Evolutionary conservation across 1,140 invertebrate genomes (phyloP).

Genomic region (Mya arenaria): DNA sequence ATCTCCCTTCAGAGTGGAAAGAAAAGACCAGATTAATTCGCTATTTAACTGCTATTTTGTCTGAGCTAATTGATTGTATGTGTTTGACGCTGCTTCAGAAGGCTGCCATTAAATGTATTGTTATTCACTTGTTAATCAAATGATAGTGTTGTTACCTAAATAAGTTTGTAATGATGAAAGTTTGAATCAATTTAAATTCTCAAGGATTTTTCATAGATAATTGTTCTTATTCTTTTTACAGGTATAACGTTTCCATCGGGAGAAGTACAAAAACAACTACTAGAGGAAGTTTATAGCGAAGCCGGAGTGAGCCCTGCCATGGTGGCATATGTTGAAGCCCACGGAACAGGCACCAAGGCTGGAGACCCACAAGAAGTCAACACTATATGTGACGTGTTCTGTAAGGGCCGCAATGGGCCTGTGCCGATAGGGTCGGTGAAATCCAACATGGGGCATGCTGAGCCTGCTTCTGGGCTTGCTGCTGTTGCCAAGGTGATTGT

Average conservation of each 20-base stretch:
- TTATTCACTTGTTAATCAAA: too few relatives aligned
- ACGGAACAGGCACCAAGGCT: conserved; percentile 95
- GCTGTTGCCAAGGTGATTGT: conserved; percentile 94
- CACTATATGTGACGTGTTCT: conserved; percentile 95
- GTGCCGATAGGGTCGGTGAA: conserved; percentile 97
- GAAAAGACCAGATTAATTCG: too few relatives aligned
- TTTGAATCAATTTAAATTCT: too few relatives aligned
- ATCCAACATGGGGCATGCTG: conserved; percentile 98
- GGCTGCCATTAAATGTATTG: too few relatives aligned
- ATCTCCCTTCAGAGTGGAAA: too few relatives aligned
- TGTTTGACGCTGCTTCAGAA: too few relatives aligned
- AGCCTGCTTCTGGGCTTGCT: conserved; percentile 95
- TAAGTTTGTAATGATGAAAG: too few relatives aligned
- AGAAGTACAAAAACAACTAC: conserved; percentile 91
- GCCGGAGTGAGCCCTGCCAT: conserved; percentile 90
- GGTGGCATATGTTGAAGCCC: conserved; percentile 95
- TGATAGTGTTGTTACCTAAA: too few relatives aligned
- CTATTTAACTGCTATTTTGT: too few relatives aligned
- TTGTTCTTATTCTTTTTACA: conserved; percentile 63
- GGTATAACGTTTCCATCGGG: conserved; percentile 95
- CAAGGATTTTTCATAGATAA: too few relatives aligned
- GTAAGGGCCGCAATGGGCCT: conserved; percentile 87
- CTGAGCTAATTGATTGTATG: too few relatives aligned
- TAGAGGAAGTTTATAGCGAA: conserved; percentile 92
- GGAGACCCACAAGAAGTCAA: conserved; percentile 98